Percentiles rank a stretch among this genome's conserved stretches.
Evolutionary conservation across 2,888 invertebrate species (phyloP).

Genomic region (Ceriagrion tenellum): DNA sequence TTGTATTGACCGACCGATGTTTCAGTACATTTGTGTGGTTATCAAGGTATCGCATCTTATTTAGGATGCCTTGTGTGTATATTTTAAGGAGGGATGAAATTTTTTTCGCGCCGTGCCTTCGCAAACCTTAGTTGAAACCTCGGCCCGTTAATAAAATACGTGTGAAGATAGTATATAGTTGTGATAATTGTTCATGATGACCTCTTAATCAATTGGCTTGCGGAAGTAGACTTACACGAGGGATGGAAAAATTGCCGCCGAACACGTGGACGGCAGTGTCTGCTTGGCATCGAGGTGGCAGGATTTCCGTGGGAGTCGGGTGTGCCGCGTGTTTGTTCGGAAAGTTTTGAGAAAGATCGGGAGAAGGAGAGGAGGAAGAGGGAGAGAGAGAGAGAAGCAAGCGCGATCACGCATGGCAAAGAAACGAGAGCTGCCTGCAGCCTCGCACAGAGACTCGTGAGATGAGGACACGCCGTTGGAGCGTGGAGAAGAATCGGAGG

Average conservation of each 20-base stretch:
- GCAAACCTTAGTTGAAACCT: too few relatives aligned
- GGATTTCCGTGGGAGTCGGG: not conserved
- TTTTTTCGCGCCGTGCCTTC: too few relatives aligned
- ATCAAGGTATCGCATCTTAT: too few relatives aligned
- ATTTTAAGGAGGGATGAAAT: too few relatives aligned
- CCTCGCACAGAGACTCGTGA: slow-evolving; percentile 44
- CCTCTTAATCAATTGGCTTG: too few relatives aligned
- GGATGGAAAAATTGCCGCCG: not conserved
- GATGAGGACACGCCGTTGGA: not conserved
- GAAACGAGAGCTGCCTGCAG: slow-evolving; percentile 47
- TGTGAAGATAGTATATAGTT: too few relatives aligned
- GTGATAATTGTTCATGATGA: too few relatives aligned
- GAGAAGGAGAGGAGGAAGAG: not conserved
- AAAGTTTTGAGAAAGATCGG: not conserved
- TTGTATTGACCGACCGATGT: too few relatives aligned
- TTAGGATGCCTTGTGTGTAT: too few relatives aligned
- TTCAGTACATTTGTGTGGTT: too few relatives aligned
- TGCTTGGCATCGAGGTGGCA: not conserved
- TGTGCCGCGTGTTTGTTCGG: not conserved
- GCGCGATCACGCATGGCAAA: slow-evolving; percentile 47
- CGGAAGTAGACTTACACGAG: too few relatives aligned
- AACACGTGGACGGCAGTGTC: not conserved
- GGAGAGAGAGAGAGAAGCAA: not conserved
- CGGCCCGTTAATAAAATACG: too few relatives aligned
- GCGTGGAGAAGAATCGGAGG: not conserved